Conservation (phyloP, 2,113 vertebrate species). For the Mastomys coucha region DNA sequence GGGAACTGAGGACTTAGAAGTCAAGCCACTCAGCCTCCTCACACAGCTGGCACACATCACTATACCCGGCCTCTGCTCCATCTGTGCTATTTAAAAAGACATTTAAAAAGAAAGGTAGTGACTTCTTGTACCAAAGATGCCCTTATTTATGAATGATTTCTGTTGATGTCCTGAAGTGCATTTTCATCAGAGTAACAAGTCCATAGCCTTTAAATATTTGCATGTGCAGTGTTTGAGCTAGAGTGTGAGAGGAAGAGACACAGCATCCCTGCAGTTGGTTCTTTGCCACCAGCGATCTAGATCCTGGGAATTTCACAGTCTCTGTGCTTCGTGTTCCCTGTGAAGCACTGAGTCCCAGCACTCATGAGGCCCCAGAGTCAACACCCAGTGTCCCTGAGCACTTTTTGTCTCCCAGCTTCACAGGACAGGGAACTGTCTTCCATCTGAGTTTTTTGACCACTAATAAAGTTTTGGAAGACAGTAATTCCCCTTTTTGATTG, state of each 20-base stretch:
- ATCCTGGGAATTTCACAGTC: neutral
- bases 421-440: neutral
- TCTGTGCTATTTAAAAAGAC: neutral
- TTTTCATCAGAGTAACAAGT: conserved; percentile 3
- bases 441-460: conserved; percentile 52
- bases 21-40: neutral
- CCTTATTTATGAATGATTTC: neutral
- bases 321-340: neutral
- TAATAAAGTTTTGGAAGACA: conserved; percentile 31
- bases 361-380: neutral
- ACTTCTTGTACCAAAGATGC: neutral
- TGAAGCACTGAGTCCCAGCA: neutral
- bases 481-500: conserved; percentile 39
- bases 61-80: neutral
- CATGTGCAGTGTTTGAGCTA: neutral
- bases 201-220: neutral
- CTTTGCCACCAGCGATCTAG: neutral
- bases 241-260: neutral
- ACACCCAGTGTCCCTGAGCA: neutral
- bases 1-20: neutral
- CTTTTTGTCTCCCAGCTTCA: neutral
- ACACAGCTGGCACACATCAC: neutral
- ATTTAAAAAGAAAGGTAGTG: conserved; percentile 17
- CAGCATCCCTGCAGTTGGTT: neutral
- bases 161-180: neutral